These are phyloP conservation scores for Phaenicophaeus curvirostris DNA, from an alignment of 2,797 vertebrate genomes.

Conservation along the genomic window DNA sequence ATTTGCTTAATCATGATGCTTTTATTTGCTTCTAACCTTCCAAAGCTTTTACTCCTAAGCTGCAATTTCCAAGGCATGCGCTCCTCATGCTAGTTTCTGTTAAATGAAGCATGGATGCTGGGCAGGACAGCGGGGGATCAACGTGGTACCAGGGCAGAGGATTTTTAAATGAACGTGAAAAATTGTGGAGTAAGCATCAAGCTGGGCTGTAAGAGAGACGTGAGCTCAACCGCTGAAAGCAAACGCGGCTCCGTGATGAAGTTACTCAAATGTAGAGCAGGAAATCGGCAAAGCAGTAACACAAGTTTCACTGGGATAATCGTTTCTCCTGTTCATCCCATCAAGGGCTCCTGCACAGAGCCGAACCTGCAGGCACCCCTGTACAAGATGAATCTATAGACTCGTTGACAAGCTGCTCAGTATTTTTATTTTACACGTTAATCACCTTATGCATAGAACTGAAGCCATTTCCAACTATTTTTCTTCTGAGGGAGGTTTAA, in stretches of 20 bases:
- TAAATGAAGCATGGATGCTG: neutral
- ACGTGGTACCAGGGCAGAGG: rapidly evolving
- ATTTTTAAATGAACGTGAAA: neutral
- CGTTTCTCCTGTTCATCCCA: neutral
- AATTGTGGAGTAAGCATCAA: neutral
- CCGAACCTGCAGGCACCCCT: rapidly evolving
- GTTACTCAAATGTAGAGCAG: neutral
- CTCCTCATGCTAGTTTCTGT: neutral
- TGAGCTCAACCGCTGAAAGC: neutral
- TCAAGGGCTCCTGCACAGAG: neutral
- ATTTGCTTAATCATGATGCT: conserved; percentile 36
- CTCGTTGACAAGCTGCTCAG: neutral
- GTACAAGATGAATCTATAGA: neutral
- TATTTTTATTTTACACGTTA: neutral
- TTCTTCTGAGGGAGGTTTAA: neutral
- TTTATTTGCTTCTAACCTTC: conserved; percentile 49
- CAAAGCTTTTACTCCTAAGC: conserved; percentile 19
- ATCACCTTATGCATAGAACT: neutral
- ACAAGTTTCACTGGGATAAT: neutral
- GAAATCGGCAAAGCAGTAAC: neutral
- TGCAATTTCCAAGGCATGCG: conserved; percentile 9
- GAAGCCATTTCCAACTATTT: neutral
- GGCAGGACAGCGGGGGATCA: neutral
- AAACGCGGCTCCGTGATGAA: neutral
- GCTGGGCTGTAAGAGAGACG: neutral